Evolutionary conservation across 2,113 vertebrate species (phyloP), one percentile per base, ranked within the genome.

Genomic region (Cnemophilus loriae): DNA sequence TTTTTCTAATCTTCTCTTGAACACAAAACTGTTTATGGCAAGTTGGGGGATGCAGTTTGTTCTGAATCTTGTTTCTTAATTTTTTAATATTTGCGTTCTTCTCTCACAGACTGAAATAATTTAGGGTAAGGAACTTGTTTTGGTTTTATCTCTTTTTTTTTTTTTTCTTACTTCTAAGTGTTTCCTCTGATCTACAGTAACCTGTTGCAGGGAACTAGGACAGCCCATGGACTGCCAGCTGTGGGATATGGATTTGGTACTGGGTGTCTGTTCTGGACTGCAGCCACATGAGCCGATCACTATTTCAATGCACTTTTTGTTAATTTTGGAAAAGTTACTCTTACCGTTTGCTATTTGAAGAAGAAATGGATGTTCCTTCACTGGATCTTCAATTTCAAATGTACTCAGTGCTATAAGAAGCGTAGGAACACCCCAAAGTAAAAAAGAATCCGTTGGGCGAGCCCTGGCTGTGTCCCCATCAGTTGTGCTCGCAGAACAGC

Each of bases 301-400:
- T 55, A 56, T 35, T 88, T 78, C 83, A 87, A 41, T 86, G 88
- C 92, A 90, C 68, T 90, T 93, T n/a, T 27, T 75, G 56, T 59
- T 86, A 67, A 26, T 64, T 88, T 70, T 71, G 56, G 37, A 80
- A n/a, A 59, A 61, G 41, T 71, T 93, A 41, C 30, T 88, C 63
- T 67, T 70, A 22, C 30, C 71, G 2, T 80, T 63, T 81, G 27
- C 71, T 95, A 47, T 68, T 75, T 80, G 59, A 84, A 64, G 56
- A 90, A 76, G 50, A 83, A 77, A 77, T 21, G 6, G 63, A 17
- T 87, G 75, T 55, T 91, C 86, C 42, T 83, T 74, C 59, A 88
- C 68, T 23, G 79, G 86, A 80, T 79, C 30, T 55, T 80, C 71
- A 86, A 59, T n/a, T 74, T 67, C 71, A 84, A 81, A 80, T 21